Percentiles rank a stretch among this genome's conserved stretches.
phyloP scores from a whole-genome alignment of 92 coral and sea anemone genomes.

The Virgularia gustaviana region DNA sequence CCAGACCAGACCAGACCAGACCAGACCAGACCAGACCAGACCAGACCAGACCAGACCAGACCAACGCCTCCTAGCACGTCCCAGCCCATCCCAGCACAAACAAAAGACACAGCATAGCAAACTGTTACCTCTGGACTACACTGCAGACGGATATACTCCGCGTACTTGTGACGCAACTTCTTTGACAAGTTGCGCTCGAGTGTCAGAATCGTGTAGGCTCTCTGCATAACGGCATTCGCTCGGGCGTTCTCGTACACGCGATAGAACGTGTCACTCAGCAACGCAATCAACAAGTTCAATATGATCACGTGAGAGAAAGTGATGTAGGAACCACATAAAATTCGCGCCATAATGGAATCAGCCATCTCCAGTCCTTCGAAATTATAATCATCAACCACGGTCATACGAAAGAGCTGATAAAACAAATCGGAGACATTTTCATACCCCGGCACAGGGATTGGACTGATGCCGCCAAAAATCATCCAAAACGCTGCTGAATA shows the following conservation, averaged over 20 bases:
- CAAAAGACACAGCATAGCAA: constrained; percentile 40
- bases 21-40: too few relatives aligned
- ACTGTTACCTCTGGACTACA: constrained; percentile 90
- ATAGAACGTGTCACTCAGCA: constrained; percentile 93
- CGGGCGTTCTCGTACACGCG: constrained; percentile 96
- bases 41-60: too few relatives aligned
- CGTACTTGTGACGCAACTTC: constrained; percentile 59
- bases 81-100: too few relatives aligned
- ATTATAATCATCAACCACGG: constrained; percentile 92
- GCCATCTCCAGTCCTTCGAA: constrained; percentile 70
- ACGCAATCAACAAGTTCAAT: constrained; percentile 80
- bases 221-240: constrained; percentile 98
- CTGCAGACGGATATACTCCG: constrained; percentile 67
- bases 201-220: constrained; percentile 75
- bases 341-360: constrained; percentile 84
- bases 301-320: constrained; percentile 83
- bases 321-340: constrained; percentile 93
- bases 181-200: constrained; percentile 70
- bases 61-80: too few relatives aligned
- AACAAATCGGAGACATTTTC: constrained; percentile 68
- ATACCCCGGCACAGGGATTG: constrained; percentile 68
- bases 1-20: too few relatives aligned
- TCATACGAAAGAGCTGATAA: constrained; percentile 94
- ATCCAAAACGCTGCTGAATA: constrained; percentile 99
- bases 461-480: constrained; percentile 64